Evolutionary conservation across 2,797 vertebrate species (phyloP).

Genomic region (Danio aesculapii): DNA sequence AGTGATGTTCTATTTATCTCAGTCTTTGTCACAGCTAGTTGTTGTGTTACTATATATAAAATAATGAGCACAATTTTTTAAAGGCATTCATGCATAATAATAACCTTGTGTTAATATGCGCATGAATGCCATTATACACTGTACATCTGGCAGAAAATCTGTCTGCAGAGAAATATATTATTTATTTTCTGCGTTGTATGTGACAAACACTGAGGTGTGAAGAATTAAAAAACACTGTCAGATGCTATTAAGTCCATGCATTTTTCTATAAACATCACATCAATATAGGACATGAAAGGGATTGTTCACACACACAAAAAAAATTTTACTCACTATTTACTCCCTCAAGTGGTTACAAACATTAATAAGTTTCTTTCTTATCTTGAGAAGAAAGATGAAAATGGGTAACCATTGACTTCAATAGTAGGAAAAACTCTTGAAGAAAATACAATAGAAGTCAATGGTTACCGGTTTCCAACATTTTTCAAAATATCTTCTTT

Average conservation of each 20-base stretch:
- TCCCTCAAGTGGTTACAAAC: neutral
- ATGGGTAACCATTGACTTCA: no score
- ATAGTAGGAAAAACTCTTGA: no score
- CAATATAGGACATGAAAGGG: no score
- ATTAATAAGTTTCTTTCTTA: no score
- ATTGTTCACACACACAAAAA: no score
- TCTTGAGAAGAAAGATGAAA: no score
- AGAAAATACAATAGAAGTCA: no score
- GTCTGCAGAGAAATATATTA: neutral
- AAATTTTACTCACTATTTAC: no score
- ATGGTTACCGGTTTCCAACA: no score
- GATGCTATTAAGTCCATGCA: neutral
- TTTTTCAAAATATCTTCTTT: no score
- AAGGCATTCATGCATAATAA: constrained; percentile 14
- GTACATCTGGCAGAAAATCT: constrained; percentile 10
- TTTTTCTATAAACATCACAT: neutral
- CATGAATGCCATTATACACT: constrained; percentile 20
- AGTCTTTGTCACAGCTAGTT: neutral
- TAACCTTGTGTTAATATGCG: constrained; percentile 9
- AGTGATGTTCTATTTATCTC: constrained; percentile 5
- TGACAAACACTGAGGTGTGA: neutral
- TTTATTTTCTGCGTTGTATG: neutral
- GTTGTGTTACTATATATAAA: constrained; percentile 27
- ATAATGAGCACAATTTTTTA: constrained; percentile 11
- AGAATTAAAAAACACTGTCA: neutral